Evolutionary conservation across 2,797 vertebrate species (phyloP).

Genomic region (Poecile montanus): DNA sequence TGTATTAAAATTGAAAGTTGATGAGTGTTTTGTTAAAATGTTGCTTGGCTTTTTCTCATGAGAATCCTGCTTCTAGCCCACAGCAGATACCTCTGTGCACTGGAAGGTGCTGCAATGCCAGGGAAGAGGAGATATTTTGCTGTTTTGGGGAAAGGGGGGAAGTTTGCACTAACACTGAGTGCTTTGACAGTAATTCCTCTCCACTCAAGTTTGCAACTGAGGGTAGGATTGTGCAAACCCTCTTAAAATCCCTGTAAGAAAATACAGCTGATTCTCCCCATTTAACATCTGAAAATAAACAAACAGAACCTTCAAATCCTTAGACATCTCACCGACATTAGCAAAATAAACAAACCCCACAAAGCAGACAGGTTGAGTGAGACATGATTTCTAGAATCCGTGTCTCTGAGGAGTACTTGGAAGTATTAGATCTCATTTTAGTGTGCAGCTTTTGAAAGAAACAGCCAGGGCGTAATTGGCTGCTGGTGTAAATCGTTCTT

Average conservation of each 20-base stretch:
- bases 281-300: conserved; percentile 21
- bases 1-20: conserved; percentile 14
- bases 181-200: neutral
- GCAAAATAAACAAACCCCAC: conserved; percentile 42
- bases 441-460: conserved; percentile 23
- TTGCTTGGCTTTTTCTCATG: neutral
- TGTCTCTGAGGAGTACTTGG: conserved; percentile 38
- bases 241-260: neutral
- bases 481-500: neutral
- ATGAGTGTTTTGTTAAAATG: neutral
- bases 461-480: neutral
- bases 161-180: neutral
- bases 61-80: neutral
- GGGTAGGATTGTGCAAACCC: neutral
- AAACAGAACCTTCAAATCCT: conserved; percentile 29
- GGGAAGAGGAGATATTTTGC: neutral
- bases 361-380: conserved; percentile 34
- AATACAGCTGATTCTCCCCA: neutral
- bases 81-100: neutral
- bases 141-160: neutral
- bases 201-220: neutral
- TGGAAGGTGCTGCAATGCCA: neutral
- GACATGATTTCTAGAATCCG: neutral
- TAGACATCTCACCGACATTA: neutral
- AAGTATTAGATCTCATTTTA: conserved; percentile 42